Conservation (phyloP, 2,888 invertebrate genomes). For the Rotaria magnacalcarata region DNA sequence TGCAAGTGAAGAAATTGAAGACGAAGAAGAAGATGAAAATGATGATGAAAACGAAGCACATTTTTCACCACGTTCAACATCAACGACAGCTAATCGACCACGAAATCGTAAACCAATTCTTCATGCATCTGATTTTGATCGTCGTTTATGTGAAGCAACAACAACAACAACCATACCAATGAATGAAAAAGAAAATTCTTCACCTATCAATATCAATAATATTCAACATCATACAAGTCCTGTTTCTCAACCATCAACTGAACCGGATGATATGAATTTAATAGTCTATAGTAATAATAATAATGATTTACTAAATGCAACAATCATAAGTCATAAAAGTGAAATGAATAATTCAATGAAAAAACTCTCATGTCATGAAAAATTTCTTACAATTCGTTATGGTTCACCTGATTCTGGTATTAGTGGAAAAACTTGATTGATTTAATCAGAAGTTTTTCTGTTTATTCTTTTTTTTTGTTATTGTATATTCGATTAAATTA, state of each 20-base stretch:
- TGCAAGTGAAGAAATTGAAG: conserved; percentile 10
- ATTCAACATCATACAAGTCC: conserved; percentile 25
- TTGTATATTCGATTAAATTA: background rate
- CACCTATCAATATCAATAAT: background rate
- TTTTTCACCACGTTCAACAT: conserved; percentile 25
- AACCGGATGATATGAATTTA: background rate
- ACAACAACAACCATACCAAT: background rate
- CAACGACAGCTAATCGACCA: background rate
- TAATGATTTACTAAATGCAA: background rate
- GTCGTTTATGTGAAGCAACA: conserved; percentile 14
- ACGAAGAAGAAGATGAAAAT: background rate
- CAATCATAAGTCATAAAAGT: background rate
- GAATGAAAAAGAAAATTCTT: background rate
- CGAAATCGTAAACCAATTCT: conserved; percentile 27
- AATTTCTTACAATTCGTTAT: conserved; percentile 5
- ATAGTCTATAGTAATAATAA: conserved; percentile 3
- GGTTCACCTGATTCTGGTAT: conserved; percentile 10
- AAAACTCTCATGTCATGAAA: background rate
- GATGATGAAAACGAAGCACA: background rate
- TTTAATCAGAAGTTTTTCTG: background rate
- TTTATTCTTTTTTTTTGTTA: background rate
- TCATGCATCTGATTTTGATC: background rate
- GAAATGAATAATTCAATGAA: background rate
- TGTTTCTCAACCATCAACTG: conserved; percentile 9
- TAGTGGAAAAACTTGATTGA: background rate